phyloP scores from a whole-genome alignment of 2,113 vertebrate genomes.

The Phainopepla nitens region DNA sequence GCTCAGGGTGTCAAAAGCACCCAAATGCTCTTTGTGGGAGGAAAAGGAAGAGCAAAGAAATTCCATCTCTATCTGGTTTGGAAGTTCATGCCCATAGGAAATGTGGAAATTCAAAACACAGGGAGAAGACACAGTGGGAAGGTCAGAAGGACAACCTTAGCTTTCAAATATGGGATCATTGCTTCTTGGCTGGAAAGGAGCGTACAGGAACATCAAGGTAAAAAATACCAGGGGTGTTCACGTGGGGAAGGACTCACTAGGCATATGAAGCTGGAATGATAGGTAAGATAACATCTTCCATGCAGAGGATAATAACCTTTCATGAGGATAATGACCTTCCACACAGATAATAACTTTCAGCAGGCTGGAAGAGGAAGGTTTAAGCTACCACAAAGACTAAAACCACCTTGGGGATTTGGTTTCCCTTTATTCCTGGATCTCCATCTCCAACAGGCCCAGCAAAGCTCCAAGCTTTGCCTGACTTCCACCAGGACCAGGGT shows the following conservation, averaged over 20 bases:
- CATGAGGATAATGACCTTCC: no score
- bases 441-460: not conserved
- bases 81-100: not conserved
- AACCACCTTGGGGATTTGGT: not conserved
- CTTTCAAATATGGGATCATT: not conserved
- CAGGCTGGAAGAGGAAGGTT: not conserved
- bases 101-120: not conserved
- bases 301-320: no score
- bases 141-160: not conserved
- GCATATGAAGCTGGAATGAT: not conserved
- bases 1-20: not conserved
- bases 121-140: not conserved
- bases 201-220: not conserved
- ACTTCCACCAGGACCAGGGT: not conserved
- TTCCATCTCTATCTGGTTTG: not conserved
- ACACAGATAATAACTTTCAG: not conserved
- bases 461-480: not conserved
- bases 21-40: fast-evolving
- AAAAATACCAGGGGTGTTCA: not conserved
- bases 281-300: not conserved
- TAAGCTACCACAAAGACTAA: not conserved
- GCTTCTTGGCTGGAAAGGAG: not conserved
- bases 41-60: not conserved
- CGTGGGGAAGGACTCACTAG: not conserved
- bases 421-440: not conserved